A percentile compares a stretch with the other conserved stretches of the same genome.
Evolutionary conservation across 2,797 vertebrate genomes (phyloP).

Genomic region (Cirrhinus molitorella): DNA sequence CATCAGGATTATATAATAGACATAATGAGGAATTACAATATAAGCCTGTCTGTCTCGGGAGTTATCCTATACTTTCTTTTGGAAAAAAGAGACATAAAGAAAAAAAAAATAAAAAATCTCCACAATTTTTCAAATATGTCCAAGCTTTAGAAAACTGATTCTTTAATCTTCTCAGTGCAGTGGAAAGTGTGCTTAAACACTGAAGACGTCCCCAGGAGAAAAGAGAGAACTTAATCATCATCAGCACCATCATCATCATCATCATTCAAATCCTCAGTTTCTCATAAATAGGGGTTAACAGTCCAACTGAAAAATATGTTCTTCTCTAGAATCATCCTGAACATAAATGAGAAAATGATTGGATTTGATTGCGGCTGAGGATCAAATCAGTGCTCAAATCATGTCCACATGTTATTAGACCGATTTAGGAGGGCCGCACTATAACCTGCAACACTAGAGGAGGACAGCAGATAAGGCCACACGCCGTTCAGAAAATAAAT

Average conservation of each 20-base stretch:
- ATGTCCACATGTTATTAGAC: constrained; percentile 46
- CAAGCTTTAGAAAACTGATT: constrained; percentile 33
- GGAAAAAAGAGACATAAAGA: neutral
- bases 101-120: neutral
- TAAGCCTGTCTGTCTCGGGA: constrained; percentile 12
- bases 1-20: neutral
- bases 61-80: constrained; percentile 25
- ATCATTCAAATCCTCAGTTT: constrained; percentile 51
- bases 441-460: constrained; percentile 33
- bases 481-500: constrained; percentile 29
- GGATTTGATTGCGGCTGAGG: constrained; percentile 58
- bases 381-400: constrained; percentile 51
- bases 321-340: constrained; percentile 9
- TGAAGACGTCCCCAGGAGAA: constrained; percentile 31
- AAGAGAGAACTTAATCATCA: constrained; percentile 22
- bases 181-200: constrained; percentile 40
- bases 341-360: constrained; percentile 61
- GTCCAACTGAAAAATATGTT: constrained; percentile 40
- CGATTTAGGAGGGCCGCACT: constrained; percentile 36
- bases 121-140: constrained; percentile 21
- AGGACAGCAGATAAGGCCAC: constrained; percentile 41
- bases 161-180: constrained; percentile 42
- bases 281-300: constrained; percentile 39
- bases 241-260: constrained; percentile 43
- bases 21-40: constrained; percentile 21